Evolutionary conservation across 2,797 vertebrate species (phyloP).

Genomic region (Remorina albescens): DNA sequence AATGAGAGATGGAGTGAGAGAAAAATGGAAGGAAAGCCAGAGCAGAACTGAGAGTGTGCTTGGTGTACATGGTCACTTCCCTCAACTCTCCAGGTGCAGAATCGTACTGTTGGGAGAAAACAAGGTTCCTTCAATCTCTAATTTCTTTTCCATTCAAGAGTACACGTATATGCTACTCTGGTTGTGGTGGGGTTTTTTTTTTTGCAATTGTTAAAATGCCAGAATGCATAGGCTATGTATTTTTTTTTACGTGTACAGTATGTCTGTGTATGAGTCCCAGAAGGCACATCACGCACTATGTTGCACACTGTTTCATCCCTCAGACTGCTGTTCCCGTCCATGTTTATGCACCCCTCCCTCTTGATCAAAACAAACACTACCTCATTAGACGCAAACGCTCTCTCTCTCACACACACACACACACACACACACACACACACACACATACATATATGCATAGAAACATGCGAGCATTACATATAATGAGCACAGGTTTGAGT

Average conservation of each 20-base stretch:
- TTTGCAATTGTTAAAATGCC: constrained; percentile 42
- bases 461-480: constrained; percentile 24
- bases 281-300: constrained; percentile 69
- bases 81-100: constrained; percentile 77
- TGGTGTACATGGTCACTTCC: constrained; percentile 69
- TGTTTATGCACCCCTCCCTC: constrained; percentile 69
- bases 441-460: constrained; percentile 29
- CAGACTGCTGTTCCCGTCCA: constrained; percentile 66
- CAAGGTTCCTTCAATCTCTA: constrained; percentile 2
- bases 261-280: constrained; percentile 71
- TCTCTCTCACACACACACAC: constrained; percentile 12
- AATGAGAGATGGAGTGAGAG: constrained; percentile 57
- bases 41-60: constrained; percentile 75
- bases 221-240: constrained; percentile 46
- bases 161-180: constrained; percentile 21
- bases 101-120: constrained; percentile 55
- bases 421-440: constrained; percentile 36
- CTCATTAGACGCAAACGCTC: constrained; percentile 82
- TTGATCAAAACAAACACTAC: constrained; percentile 79
- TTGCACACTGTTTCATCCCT: constrained; percentile 75
- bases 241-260: constrained; percentile 36
- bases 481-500: constrained; percentile 27
- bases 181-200: constrained; percentile 60
- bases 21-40: constrained; percentile 66
- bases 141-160: neutral